These are phyloP conservation scores for Zaprionus vittiger DNA, from an alignment of 1,140 invertebrate species.

Conservation along the genomic window DNA sequence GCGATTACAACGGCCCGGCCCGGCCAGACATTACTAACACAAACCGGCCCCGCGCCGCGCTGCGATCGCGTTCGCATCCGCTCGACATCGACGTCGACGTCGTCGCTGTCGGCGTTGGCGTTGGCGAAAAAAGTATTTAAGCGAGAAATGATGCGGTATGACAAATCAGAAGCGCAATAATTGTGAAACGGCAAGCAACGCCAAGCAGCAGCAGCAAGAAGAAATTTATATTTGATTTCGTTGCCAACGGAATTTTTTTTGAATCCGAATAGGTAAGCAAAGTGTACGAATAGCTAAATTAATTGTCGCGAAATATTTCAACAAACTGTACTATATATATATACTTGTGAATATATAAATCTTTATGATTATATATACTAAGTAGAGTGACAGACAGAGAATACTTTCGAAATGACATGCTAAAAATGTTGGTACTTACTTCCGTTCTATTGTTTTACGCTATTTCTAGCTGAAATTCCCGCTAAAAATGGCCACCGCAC, in stretches of 20 bases:
- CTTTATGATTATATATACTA: constrained; percentile 1
- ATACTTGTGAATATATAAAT: neutral
- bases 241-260: constrained; percentile 26
- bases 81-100: neutral
- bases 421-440: constrained; percentile 4
- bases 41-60: constrained; percentile 27
- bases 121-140: constrained; percentile 63
- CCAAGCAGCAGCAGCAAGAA: constrained; percentile 10
- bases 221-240: constrained; percentile 12
- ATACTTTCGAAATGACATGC: constrained; percentile 10
- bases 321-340: constrained; percentile 14
- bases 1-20: constrained; percentile 1
- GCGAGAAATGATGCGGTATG: constrained; percentile 67
- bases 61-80: constrained; percentile 5
- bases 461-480: neutral
- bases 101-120: neutral
- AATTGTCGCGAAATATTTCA: constrained; percentile 15
- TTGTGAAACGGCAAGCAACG: constrained; percentile 56
- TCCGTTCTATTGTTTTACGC: constrained; percentile 3
- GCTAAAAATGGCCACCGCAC: constrained; percentile 48
- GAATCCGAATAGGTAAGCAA: constrained; percentile 1
- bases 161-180: constrained; percentile 79
- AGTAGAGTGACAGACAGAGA: neutral
- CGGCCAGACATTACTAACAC: constrained; percentile 57
- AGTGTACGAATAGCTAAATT: constrained; percentile 29